These are phyloP conservation scores for Scytalopus superciliaris DNA, from an alignment of 2,113 vertebrate genomes.

Conservation along the genomic window DNA sequence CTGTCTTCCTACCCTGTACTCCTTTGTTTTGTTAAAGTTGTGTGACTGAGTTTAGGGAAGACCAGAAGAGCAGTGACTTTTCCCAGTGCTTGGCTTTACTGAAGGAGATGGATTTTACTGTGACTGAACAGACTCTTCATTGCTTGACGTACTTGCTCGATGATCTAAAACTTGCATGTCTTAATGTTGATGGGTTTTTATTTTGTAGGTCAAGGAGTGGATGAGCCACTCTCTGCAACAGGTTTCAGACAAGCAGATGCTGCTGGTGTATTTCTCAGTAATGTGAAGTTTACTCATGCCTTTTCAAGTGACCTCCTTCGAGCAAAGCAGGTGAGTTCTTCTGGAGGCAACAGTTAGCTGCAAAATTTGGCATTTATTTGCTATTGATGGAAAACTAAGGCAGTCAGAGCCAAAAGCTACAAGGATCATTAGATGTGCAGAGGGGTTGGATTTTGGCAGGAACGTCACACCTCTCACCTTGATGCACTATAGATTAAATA, in stretches of 20 bases:
- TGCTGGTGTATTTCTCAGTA: constrained; percentile 82
- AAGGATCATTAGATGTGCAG: not conserved
- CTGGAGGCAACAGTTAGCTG: not conserved
- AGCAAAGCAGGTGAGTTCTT: constrained; percentile 82
- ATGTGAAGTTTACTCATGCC: constrained; percentile 82
- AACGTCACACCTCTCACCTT: not conserved
- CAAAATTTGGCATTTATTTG: not conserved
- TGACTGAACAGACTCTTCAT: not conserved
- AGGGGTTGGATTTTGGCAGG: not conserved
- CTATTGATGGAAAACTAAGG: not conserved
- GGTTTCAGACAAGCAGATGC: constrained; percentile 86
- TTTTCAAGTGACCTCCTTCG: constrained; percentile 89
- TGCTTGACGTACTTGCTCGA: not conserved
- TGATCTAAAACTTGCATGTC: not conserved
- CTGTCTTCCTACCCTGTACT: not conserved
- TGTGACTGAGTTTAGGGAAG: not conserved
- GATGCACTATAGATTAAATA: not conserved
- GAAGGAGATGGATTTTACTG: not conserved
- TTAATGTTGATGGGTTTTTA: not conserved
- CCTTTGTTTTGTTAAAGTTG: not conserved
- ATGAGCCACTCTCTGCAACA: constrained; percentile 84
- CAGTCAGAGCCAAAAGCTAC: not conserved
- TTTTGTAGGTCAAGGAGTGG: constrained; percentile 88
- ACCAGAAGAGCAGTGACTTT: not conserved
- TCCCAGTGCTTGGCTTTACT: not conserved